These are phyloP conservation scores for Gallinago undulata DNA, from an alignment of 2,113 vertebrate species.

Conservation along the genomic window DNA sequence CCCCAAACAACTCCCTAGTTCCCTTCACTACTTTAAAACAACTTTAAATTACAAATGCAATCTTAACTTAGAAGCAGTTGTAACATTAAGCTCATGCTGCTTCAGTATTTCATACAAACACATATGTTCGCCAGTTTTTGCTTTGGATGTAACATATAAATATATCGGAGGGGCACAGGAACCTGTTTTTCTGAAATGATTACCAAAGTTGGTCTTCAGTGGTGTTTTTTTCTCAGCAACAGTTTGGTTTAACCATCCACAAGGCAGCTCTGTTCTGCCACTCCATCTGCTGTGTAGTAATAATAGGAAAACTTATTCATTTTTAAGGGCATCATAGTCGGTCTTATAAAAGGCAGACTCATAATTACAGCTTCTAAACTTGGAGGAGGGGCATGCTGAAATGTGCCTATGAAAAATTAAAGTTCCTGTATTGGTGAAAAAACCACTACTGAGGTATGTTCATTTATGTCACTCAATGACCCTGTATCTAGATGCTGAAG, in stretches of 20 bases:
- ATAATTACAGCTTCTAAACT: constrained; percentile 1
- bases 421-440: not conserved
- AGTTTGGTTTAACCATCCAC: constrained; percentile 37
- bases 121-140: not conserved
- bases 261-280: constrained; percentile 28
- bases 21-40: constrained; percentile 33
- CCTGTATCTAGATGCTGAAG: not conserved
- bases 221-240: not conserved
- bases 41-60: constrained; percentile 51
- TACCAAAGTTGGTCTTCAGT: not conserved
- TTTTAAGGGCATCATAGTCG: constrained; percentile 21
- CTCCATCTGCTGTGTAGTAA: constrained; percentile 21
- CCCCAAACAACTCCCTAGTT: constrained; percentile 45
- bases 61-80: not conserved
- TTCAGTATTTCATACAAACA: not conserved
- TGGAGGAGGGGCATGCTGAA: not conserved
- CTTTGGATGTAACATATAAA: not conserved
- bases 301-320: constrained; percentile 14
- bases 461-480: not conserved
- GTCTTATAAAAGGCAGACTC: not conserved
- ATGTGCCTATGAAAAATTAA: not conserved
- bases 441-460: not conserved
- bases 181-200: not conserved
- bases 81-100: constrained; percentile 33
- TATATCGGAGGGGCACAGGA: not conserved